Evolutionary conservation across 2,113 vertebrate genomes (phyloP).

Genomic region (Pagrus major): DNA sequence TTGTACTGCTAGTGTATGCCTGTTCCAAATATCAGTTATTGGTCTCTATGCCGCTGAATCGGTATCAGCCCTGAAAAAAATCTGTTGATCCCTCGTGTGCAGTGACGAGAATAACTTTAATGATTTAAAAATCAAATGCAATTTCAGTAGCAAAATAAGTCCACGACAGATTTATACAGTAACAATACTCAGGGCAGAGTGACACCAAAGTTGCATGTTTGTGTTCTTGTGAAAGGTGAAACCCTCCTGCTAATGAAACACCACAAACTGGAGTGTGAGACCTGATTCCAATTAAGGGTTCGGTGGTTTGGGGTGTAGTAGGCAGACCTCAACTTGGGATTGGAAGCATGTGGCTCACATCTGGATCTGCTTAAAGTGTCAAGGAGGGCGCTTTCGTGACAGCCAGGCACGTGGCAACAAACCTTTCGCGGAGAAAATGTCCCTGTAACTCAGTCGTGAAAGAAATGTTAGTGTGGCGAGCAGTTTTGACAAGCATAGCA

Average conservation of each 20-base stretch:
- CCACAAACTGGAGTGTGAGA: conserved; percentile 88
- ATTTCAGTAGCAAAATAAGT: background rate
- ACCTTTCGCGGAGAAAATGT: conserved; percentile 67
- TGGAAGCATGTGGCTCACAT: conserved; percentile 81
- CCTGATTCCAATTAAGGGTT: conserved; percentile 67
- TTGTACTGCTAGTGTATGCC: too few species aligned
- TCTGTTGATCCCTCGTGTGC: too few species aligned
- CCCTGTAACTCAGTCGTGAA: conserved; percentile 65
- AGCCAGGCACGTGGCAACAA: conserved; percentile 81
- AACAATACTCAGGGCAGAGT: background rate
- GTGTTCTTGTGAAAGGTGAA: conserved; percentile 53
- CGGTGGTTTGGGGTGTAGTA: conserved; percentile 66
- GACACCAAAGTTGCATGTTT: conserved; percentile 14
- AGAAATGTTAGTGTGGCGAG: conserved; percentile 59
- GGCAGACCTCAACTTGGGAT: conserved; percentile 64
- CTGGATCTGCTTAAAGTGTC: conserved; percentile 78
- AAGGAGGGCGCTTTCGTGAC: conserved; percentile 71
- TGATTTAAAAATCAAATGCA: background rate
- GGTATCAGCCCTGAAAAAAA: too few species aligned
- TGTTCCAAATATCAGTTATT: too few species aligned
- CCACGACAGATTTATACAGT: background rate
- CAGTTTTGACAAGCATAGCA: conserved; percentile 57
- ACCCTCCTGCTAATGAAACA: conserved; percentile 60
- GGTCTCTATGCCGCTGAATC: too few species aligned
- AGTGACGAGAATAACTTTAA: background rate